A percentile compares a stretch with the other conserved stretches of the same genome.
These are phyloP conservation scores for Gonocerus acuteangulatus DNA, from an alignment of 2,888 invertebrate genomes.

Conservation along the genomic window DNA sequence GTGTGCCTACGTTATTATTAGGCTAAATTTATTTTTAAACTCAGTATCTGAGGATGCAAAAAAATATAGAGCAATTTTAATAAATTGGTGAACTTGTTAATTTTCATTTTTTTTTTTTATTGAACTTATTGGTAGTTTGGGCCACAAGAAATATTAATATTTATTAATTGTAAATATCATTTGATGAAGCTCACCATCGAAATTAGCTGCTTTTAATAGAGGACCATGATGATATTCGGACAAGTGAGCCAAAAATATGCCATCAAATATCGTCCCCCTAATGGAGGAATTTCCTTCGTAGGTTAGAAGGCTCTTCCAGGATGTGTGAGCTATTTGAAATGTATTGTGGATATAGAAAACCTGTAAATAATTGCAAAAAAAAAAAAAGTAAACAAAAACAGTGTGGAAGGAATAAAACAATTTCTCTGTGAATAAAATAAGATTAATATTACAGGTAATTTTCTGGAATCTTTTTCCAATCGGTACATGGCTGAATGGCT, in stretches of 20 bases:
- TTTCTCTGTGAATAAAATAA: too few relatives aligned
- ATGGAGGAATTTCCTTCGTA: slow-evolving; percentile 46
- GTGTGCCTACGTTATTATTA: too few relatives aligned
- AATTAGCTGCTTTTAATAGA: slow-evolving; percentile 49
- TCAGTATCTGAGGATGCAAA: too few relatives aligned
- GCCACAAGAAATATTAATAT: too few relatives aligned
- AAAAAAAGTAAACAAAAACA: neutral
- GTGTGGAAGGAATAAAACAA: neutral
- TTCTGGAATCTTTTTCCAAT: slow-evolving; percentile 24
- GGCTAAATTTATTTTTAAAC: too few relatives aligned
- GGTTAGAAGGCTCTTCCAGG: slow-evolving; percentile 50
- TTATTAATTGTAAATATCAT: too few relatives aligned
- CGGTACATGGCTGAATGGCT: slow-evolving; percentile 33
- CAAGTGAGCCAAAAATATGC: slow-evolving; percentile 53
- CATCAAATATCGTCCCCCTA: slow-evolving; percentile 51
- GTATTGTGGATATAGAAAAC: slow-evolving; percentile 60
- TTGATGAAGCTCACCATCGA: slow-evolving; percentile 43
- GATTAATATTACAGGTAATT: slow-evolving; percentile 32
- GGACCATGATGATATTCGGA: slow-evolving; percentile 51
- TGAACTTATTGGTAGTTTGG: too few relatives aligned
- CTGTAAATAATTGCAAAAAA: slow-evolving; percentile 40
- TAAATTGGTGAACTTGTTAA: too few relatives aligned
- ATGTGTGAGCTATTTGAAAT: slow-evolving; percentile 48
- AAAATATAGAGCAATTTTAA: too few relatives aligned
- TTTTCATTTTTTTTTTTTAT: too few relatives aligned